Evolutionary conservation across 2,888 invertebrate species (phyloP).

Genomic region (Pecten maximus): DNA sequence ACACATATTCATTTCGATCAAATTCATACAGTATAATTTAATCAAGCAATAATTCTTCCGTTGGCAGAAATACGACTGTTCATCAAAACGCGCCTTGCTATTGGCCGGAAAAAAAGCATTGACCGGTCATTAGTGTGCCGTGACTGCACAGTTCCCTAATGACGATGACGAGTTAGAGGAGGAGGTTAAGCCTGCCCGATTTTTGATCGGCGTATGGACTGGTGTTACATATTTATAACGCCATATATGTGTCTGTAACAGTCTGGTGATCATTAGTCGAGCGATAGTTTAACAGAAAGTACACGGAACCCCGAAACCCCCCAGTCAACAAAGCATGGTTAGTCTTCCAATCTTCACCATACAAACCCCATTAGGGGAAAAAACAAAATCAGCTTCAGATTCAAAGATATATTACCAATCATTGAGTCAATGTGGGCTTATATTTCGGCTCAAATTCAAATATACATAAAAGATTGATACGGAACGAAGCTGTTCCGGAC

Average conservation of each 20-base stretch:
- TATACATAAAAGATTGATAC: neutral
- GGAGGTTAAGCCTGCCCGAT: neutral
- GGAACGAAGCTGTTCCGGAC: neutral
- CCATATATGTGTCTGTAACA: neutral
- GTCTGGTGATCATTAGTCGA: neutral
- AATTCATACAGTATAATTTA: neutral
- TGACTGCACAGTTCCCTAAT: neutral
- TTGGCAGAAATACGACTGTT: neutral
- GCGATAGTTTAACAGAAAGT: neutral
- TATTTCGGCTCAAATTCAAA: neutral
- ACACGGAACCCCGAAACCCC: neutral
- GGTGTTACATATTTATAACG: slow-evolving; percentile 1
- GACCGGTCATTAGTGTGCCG: neutral
- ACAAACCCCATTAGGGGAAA: neutral
- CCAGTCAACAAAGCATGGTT: neutral
- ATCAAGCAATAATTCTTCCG: neutral
- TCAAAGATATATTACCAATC: neutral
- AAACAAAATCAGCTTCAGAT: neutral
- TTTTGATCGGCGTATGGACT: neutral
- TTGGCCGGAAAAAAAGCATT: neutral
- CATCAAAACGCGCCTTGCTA: neutral
- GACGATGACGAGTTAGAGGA: neutral
- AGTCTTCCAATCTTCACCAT: neutral
- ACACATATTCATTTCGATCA: neutral
- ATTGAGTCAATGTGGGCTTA: neutral